Base-by-base conservation (phyloP, 1,140 invertebrate genomes). In the Anastatus disparis region DNA sequence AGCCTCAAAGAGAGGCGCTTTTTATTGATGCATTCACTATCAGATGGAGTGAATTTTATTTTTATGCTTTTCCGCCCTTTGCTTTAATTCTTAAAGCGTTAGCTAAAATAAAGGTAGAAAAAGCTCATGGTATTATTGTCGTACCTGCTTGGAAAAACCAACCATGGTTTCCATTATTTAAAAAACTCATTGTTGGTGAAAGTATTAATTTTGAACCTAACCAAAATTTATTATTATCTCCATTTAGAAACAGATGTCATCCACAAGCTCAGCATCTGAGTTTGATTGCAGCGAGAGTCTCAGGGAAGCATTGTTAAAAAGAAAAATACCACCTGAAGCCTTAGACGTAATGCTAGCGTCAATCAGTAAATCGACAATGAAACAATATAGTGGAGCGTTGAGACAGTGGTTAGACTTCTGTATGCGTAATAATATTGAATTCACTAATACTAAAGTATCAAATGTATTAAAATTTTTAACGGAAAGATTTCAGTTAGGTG, bases 301-400 rank as follows among this genome's bases (percentile, higher is more conserved):
- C 75, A 56, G 75, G 62, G 15, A 67, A 56, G 68, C 75, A 10
- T 72, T 76, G 0, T 4, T 50, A 55, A 52, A 48, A 20, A 58
- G 70, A 62, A 55, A 70, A 9, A 42, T 78, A 9, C 71, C 73
- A 10, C 27, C 44, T 6, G 65, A 70, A 24, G 46, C 71, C 7
- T 20, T 72, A 9, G 66, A 73, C 2, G 76, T 77, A 17, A 71
- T 76, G 69, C 12, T 76, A 10, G 68, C 69, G 0, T 80, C 78
- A 0, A 38, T 80, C 4, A 53, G 75, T 27, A 26, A 10, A n/a
- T 24, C 38, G 3, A 61, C 58, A 7, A 26, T 61, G 72, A 61
- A 61, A 24, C 58, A 61, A 26, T 61, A 61, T 44, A 13, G 2
- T 6, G 12, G 10, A 2, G 4, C 35, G 2, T 13, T 61, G 15